Conservation (phyloP, 2,888 invertebrate species). For the Cepaea hortensis region DNA sequence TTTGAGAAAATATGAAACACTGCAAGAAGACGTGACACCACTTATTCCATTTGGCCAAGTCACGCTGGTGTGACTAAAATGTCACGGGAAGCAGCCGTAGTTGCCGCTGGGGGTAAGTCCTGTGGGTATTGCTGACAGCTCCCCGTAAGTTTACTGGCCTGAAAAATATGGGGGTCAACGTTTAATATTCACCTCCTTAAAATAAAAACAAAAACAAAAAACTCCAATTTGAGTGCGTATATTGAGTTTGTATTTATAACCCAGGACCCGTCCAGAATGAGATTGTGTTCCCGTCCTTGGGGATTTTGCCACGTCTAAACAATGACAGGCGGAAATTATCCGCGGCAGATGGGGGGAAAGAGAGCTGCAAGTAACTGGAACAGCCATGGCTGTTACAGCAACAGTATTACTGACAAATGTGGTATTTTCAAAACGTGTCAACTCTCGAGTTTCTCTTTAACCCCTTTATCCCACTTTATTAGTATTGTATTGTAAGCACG, state of each 20-base stretch:
- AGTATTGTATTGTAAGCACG: too few species aligned
- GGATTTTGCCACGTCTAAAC: background rate
- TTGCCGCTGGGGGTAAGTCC: too few species aligned
- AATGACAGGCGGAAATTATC: conserved; percentile 19
- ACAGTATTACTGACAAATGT: too few species aligned
- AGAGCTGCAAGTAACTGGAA: conserved; percentile 1
- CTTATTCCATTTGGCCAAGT: too few species aligned
- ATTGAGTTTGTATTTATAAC: conserved; percentile 30
- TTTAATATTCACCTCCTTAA: background rate
- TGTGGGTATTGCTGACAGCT: background rate
- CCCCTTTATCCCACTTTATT: too few species aligned
- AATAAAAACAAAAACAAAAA: background rate
- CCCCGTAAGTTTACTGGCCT: background rate
- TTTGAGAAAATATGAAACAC: too few species aligned
- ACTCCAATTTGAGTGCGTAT: conserved; percentile 8
- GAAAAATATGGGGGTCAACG: background rate
- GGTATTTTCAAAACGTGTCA: too few species aligned
- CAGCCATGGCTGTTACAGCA: too few species aligned
- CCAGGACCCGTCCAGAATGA: background rate
- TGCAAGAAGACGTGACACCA: too few species aligned
- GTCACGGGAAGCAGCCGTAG: too few species aligned
- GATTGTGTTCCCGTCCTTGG: background rate
- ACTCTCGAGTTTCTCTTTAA: too few species aligned
- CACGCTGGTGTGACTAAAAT: too few species aligned
- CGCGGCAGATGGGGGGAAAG: background rate